Base-by-base conservation (phyloP, 1,140 invertebrate genomes). In the Belonocnema kinseyi region DNA sequence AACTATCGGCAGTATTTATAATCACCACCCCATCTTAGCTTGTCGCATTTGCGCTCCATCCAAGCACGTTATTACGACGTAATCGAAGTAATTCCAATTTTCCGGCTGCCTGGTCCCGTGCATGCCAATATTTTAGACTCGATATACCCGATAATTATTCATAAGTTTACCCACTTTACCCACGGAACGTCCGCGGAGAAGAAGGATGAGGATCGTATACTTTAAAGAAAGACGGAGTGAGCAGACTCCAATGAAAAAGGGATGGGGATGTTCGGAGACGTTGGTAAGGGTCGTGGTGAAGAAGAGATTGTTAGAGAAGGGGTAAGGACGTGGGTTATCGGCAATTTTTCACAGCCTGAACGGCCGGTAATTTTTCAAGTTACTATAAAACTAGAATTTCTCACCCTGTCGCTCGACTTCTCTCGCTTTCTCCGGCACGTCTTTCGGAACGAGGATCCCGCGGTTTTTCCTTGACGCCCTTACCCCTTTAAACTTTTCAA, bases 91-190 rank as follows among this genome's bases (percentile, higher is more conserved):
- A 84, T 87, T 86, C 86, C 88, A 90, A 91, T 91, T 91, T 91
- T 91, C 90, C 89, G 85, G 87, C 76, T 90, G 87, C 85, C 79
- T 88, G 87, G 74, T 73, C 83, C 78, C 77, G 76, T 80, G 80
- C 76, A 80, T 73, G 80, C 70, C 72, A 66, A 16, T 71, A 79
- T 84, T 85, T 83, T 82, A 85, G 40, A 56, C 52, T 73, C 83
- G 76, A 88, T 89, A 86, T 87, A 87, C 86, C 77, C 81, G 80
- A 86, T 88, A 91, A 91, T 90, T 91, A 90, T 90, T 88, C 88
- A 86, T 85, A 85, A 89, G 82, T 86, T 89, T 86, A 85, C 76
- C 82, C 77, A 80, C 61, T 82, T 51, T 51, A n/a, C 54, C 53
- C 71, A 14, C 46, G 51, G 10, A 52, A n/a, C 50, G 12, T 72